Conservation (phyloP, 1,140 invertebrate genomes). For the Drosophila aff. region DNA sequence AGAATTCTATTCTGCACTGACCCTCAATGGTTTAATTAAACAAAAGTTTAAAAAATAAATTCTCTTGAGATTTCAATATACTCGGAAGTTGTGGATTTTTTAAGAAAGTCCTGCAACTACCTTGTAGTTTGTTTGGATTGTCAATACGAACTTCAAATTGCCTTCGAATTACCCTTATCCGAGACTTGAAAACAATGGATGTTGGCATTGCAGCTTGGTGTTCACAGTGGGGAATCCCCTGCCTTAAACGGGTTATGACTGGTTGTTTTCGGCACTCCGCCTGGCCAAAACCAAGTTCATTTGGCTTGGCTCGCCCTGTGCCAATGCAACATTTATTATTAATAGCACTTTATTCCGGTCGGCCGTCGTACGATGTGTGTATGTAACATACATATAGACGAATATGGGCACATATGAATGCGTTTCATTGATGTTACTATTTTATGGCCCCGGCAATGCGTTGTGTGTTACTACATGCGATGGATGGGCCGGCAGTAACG, state of each 20-base stretch:
- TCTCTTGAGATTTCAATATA: neutral
- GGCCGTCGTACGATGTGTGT: conserved; percentile 22
- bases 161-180: neutral
- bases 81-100: neutral
- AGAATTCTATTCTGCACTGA: no score
- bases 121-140: neutral
- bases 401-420: conserved; percentile 60
- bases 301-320: conserved; percentile 33
- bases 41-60: neutral
- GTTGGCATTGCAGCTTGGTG: conserved; percentile 18
- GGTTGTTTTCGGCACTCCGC: conserved; percentile 51
- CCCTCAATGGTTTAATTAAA: no score
- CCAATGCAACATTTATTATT: conserved; percentile 76
- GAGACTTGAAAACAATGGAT: conserved; percentile 4
- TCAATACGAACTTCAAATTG: conserved; percentile 1
- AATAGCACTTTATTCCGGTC: conserved; percentile 81
- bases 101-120: neutral
- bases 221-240: conserved; percentile 4
- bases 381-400: conserved; percentile 8
- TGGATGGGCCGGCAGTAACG: conserved; percentile 39
- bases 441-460: conserved; percentile 70
- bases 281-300: conserved; percentile 72
- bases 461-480: conserved; percentile 9
- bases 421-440: conserved; percentile 79
- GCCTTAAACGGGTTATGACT: conserved; percentile 17